Evolutionary conservation across 2,888 invertebrate genomes (phyloP), one percentile per base, ranked within the genome.

Genomic region (Idaea aversata): DNA sequence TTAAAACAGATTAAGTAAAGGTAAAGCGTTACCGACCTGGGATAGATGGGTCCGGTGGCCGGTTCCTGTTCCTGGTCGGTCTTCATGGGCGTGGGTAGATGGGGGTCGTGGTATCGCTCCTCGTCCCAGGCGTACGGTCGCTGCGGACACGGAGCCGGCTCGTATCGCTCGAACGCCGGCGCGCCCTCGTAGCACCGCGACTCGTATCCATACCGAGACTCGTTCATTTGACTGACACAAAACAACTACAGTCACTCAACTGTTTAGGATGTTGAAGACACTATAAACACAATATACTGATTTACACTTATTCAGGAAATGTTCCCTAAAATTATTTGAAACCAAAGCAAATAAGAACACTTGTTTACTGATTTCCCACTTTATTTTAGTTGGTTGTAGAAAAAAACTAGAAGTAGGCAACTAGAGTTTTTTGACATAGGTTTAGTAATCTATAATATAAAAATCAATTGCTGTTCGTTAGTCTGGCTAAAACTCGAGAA

Each of bases 1-100:
- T 70, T 81, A 80, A 81, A 79, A 75, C 79, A 63, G 70, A 70
- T 72, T 69, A 59, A 69, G 59, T 6, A 16, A 68, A 65, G 65
- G 62, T 47, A 63, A 38, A 63, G 62, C 47, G 59, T 64, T 68
- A 87, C 89, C 79, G 90, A 95, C 95, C 95, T 94, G 73, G 96
- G 96, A 86, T 96, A 96, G 66, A 96, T 94, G 16, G 96, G 96
- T 65, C 95, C 96, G 69, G 95, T 94, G 76, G 88, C 94, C 77
- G 95, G 93, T 77, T 96, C 96, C 75, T 94, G 94, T 76, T 95
- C 95, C 78, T 93, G 93, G 86, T 97, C 97, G 34, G 95, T 95
- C 88, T 97, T 97, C 94, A 93, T 94, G 82, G 91, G 94, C 73
- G 85, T 94, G 80, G 93, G 95, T 81, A 82, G 93, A 90, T 88